phyloP scores from a whole-genome alignment of 2,888 invertebrate species.

The Odontocolon sp. region DNA sequence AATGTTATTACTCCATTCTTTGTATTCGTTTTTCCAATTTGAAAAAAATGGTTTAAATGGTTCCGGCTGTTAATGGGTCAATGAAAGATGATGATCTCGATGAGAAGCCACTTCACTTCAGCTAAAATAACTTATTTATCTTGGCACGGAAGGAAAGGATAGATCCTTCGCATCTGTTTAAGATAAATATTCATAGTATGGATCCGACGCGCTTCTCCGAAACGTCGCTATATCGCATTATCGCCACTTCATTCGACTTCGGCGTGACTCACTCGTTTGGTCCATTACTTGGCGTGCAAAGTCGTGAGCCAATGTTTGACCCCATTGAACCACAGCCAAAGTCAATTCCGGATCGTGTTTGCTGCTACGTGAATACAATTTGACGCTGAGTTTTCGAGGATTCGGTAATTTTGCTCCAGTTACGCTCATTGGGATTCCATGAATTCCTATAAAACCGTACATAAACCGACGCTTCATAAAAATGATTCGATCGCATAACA shows the following conservation, averaged over 20 bases:
- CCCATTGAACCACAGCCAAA: conserved; percentile 83
- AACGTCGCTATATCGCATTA: background rate
- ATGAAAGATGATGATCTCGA: background rate
- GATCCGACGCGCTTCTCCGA: too few species aligned
- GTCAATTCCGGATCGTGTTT: conserved; percentile 75
- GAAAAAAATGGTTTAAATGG: too few species aligned
- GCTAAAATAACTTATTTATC: background rate
- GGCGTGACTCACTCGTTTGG: conserved; percentile 79
- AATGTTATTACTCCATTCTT: too few species aligned
- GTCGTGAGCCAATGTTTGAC: conserved; percentile 85
- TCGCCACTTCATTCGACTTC: background rate
- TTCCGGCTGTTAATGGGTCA: too few species aligned
- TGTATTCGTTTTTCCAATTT: too few species aligned
- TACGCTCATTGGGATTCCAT: conserved; percentile 74
- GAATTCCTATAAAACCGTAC: conserved; percentile 71
- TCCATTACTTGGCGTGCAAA: conserved; percentile 81
- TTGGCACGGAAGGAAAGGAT: background rate
- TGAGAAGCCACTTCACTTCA: too few species aligned
- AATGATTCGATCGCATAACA: too few species aligned
- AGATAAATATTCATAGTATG: background rate
- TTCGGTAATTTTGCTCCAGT: conserved; percentile 76
- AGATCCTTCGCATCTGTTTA: background rate
- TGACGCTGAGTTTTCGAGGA: conserved; percentile 74
- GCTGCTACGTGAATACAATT: conserved; percentile 75
- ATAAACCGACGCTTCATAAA: background rate